phyloP scores from a whole-genome alignment of 2,888 invertebrate genomes.

The Scaptodrosophila latifasciaeformis region DNA sequence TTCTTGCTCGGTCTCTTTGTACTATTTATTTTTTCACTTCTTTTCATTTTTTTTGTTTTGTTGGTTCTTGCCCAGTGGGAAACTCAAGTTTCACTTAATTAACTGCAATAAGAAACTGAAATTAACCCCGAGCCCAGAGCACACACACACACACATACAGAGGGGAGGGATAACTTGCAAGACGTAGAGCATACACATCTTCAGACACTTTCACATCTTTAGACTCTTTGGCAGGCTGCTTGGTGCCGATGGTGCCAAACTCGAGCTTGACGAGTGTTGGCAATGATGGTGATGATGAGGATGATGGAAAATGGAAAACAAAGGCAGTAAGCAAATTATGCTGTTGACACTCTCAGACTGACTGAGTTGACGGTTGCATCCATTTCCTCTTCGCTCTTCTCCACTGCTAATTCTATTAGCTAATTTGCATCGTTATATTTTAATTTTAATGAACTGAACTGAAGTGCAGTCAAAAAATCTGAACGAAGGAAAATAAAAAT shows the following conservation, averaged over 20 bases:
- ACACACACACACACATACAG: background rate
- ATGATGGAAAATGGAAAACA: background rate
- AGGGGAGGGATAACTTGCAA: too few species aligned
- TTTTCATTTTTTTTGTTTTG: too few species aligned
- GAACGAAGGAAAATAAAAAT: background rate
- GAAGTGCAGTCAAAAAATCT: slow-evolving; percentile 5
- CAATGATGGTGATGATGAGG: slow-evolving; percentile 5
- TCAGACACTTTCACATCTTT: too few species aligned
- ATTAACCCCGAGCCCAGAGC: slow-evolving; percentile 39
- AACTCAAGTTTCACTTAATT: slow-evolving; percentile 63
- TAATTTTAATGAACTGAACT: slow-evolving; percentile 35
- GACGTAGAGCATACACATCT: too few species aligned
- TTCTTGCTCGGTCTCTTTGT: background rate
- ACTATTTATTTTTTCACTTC: background rate
- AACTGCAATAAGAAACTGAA: slow-evolving; percentile 65
- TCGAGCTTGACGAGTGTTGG: slow-evolving; percentile 28
- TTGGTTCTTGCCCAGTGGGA: too few species aligned
- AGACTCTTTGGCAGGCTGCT: background rate
- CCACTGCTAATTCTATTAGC: slow-evolving; percentile 45
- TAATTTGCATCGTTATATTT: slow-evolving; percentile 51
- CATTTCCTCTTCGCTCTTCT: background rate
- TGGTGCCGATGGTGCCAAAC: slow-evolving; percentile 5
- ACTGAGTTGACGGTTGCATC: too few species aligned
- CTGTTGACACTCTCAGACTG: slow-evolving; percentile 10
- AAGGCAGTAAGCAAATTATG: slow-evolving; percentile 35